Evolutionary conservation across 2,797 vertebrate species (phyloP).

Genomic region (Monodelphis domestica): DNA sequence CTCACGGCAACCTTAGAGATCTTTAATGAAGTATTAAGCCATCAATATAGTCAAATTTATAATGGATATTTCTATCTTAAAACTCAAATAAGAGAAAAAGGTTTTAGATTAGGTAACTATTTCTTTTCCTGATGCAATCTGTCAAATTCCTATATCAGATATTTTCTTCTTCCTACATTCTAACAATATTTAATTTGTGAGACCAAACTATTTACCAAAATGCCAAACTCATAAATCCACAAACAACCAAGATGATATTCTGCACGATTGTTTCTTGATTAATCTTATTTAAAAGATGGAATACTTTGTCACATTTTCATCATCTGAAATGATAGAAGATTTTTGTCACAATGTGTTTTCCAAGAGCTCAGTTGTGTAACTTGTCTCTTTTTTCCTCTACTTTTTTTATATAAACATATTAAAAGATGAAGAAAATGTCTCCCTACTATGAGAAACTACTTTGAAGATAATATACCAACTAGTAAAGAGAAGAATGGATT

Average conservation of each 20-base stretch:
- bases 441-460: not conserved
- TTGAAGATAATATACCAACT: not conserved
- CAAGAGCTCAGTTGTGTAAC: not conserved
- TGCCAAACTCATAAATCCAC: not conserved
- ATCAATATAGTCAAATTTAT: not conserved
- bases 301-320: not conserved
- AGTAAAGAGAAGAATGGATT: not conserved
- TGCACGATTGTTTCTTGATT: not conserved
- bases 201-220: not conserved
- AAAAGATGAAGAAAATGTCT: slow-evolving; percentile 6
- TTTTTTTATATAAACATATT: slow-evolving; percentile 6
- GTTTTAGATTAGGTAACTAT: not conserved
- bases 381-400: not conserved
- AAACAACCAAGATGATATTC: not conserved
- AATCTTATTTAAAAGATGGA: not conserved
- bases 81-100: slow-evolving; percentile 18
- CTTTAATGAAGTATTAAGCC: not conserved
- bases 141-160: not conserved
- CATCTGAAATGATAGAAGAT: not conserved
- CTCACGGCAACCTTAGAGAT: not conserved
- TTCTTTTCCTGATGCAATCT: not conserved
- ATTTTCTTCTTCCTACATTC: not conserved
- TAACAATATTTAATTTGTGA: not conserved
- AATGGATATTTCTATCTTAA: not conserved
- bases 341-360: not conserved